Evolutionary conservation across 2,797 vertebrate genomes (phyloP).

Genomic region (Phataginus tetradactyla): DNA sequence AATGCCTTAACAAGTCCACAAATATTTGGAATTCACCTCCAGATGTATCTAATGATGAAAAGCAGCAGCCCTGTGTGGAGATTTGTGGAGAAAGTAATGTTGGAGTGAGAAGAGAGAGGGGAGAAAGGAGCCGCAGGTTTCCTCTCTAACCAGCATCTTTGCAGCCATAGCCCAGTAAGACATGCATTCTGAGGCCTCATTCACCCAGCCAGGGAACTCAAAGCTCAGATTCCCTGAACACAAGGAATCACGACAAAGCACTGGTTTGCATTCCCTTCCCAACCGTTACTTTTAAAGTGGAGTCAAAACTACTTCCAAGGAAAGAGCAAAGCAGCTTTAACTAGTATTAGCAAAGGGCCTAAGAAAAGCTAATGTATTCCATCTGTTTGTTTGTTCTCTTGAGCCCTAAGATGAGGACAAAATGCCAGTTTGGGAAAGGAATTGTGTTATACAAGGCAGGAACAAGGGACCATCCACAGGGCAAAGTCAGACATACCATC

Average conservation of each 20-base stretch:
- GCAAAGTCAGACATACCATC: not conserved
- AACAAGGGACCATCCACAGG: not conserved
- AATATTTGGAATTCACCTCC: not conserved
- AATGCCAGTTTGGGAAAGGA: constrained; percentile 11
- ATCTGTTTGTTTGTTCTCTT: constrained; percentile 26
- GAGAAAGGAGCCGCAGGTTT: not conserved
- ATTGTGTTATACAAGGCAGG: not conserved
- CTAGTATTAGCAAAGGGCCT: constrained; percentile 54
- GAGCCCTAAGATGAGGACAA: not conserved
- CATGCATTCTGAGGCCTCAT: not conserved
- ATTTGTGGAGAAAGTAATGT: not conserved
- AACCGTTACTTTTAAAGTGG: constrained; percentile 57
- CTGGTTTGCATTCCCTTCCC: constrained; percentile 44
- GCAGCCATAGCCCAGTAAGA: not conserved
- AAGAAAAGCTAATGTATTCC: constrained; percentile 47
- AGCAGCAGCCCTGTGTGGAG: not conserved
- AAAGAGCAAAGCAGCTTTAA: constrained; percentile 67
- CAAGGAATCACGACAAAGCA: constrained; percentile 49
- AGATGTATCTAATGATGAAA: not conserved
- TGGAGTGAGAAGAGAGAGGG: not conserved
- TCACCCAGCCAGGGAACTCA: not conserved
- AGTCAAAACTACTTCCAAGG: constrained; percentile 53
- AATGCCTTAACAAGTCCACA: not conserved
- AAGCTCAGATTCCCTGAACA: constrained; percentile 35
- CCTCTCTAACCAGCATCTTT: not conserved